A percentile compares a stretch with the other conserved stretches of the same genome.
phyloP scores from a whole-genome alignment of 2,888 invertebrate species.

The Pandemis corylana region DNA sequence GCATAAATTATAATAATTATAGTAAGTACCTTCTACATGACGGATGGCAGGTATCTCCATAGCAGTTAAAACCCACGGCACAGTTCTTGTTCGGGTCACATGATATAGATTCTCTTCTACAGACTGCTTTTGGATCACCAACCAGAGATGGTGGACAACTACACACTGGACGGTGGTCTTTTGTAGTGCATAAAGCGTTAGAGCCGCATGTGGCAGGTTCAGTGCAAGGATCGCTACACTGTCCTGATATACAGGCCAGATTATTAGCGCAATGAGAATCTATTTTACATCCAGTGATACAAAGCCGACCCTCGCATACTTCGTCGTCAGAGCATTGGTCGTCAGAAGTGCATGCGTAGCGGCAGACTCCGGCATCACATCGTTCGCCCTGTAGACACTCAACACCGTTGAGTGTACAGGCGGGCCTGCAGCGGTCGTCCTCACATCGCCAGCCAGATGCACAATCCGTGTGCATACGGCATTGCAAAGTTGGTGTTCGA shows the following conservation, averaged over 20 bases:
- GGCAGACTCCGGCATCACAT: slow-evolving; percentile 91
- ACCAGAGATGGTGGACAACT: slow-evolving; percentile 88
- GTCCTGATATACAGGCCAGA: slow-evolving; percentile 90
- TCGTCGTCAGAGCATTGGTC: slow-evolving; percentile 95
- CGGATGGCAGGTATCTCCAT: slow-evolving; percentile 91
- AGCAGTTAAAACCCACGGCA: slow-evolving; percentile 88
- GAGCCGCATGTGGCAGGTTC: slow-evolving; percentile 93
- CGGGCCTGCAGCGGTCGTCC: slow-evolving; percentile 89
- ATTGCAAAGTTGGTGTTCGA: slow-evolving; percentile 90
- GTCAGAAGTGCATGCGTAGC: slow-evolving; percentile 92
- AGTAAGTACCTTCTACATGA: slow-evolving; percentile 88
- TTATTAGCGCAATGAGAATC: slow-evolving; percentile 90
- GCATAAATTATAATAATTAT: neutral
- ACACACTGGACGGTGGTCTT: slow-evolving; percentile 90
- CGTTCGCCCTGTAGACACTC: slow-evolving; percentile 94
- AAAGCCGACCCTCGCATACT: slow-evolving; percentile 92
- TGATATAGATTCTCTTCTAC: slow-evolving; percentile 87
- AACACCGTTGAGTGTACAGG: slow-evolving; percentile 88
- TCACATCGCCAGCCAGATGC: slow-evolving; percentile 89
- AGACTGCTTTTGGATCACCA: slow-evolving; percentile 90
- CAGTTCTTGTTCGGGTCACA: slow-evolving; percentile 90
- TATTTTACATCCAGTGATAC: slow-evolving; percentile 92
- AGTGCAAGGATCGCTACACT: slow-evolving; percentile 91
- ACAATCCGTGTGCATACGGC: slow-evolving; percentile 91
- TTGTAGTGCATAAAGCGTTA: slow-evolving; percentile 90